phyloP scores from a whole-genome alignment of 2,797 vertebrate species.

The Chaetophractus vellerosus region DNA sequence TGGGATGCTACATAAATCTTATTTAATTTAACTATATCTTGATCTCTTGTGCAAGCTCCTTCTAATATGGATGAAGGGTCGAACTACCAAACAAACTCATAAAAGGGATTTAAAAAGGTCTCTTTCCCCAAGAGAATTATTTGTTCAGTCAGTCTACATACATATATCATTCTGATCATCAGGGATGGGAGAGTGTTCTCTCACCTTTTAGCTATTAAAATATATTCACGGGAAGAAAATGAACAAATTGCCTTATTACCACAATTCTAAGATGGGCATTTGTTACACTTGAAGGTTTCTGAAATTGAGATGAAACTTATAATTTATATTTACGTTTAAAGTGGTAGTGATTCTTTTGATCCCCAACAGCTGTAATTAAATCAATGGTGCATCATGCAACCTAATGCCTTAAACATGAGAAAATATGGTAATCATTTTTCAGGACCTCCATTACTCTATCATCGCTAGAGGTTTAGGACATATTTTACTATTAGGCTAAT shows the following conservation, averaged over 20 bases:
- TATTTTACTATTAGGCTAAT: conserved; percentile 73
- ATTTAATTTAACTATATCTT: background rate
- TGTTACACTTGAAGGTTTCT: conserved; percentile 29
- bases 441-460: background rate
- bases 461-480: conserved; percentile 24
- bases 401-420: conserved; percentile 12
- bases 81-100: background rate
- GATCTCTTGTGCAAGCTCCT: background rate
- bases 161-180: background rate
- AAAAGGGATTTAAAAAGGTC: background rate
- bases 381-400: background rate
- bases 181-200: background rate
- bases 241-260: background rate
- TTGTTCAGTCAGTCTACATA: background rate
- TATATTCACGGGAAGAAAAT: background rate
- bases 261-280: background rate
- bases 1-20: background rate
- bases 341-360: background rate
- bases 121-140: background rate
- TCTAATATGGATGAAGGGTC: background rate
- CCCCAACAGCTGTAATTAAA: conserved; percentile 31
- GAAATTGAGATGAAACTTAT: conserved; percentile 45
- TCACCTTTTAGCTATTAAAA: background rate
- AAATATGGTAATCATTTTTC: conserved; percentile 52
- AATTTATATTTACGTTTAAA: conserved; percentile 59